Conservation (phyloP, 2,797 vertebrate species). For the Ambastaia sidthimunki region DNA sequence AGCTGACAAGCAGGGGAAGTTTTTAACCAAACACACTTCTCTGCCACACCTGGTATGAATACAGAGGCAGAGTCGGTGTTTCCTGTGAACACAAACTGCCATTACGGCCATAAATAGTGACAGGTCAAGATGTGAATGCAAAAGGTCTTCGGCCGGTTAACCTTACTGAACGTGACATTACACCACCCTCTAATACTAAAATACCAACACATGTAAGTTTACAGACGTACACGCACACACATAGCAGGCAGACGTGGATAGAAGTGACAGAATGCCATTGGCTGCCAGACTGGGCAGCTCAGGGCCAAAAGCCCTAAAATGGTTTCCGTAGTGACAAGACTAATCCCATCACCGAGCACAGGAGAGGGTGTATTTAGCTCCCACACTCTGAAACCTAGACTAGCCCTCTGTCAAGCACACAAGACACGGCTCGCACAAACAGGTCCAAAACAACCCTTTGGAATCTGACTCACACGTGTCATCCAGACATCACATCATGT, state of each 20-base stretch:
- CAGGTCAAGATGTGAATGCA: slow-evolving; percentile 67
- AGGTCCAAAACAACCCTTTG: slow-evolving; percentile 18
- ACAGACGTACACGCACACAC: slow-evolving; percentile 61
- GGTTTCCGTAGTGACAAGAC: slow-evolving; percentile 79
- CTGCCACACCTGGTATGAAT: slow-evolving; percentile 73
- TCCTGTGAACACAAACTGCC: slow-evolving; percentile 77
- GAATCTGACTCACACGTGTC: slow-evolving; percentile 9
- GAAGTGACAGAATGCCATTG: slow-evolving; percentile 73
- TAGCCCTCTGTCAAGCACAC: not conserved
- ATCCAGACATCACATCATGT: slow-evolving; percentile 33
- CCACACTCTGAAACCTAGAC: slow-evolving; percentile 8
- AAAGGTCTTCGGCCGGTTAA: slow-evolving; percentile 56
- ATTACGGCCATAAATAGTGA: slow-evolving; percentile 65
- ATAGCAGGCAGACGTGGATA: slow-evolving; percentile 52
- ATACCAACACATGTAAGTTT: slow-evolving; percentile 53
- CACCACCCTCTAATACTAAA: slow-evolving; percentile 44
- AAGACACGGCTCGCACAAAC: not conserved
- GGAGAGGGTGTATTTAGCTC: slow-evolving; percentile 61
- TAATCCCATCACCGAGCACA: slow-evolving; percentile 74
- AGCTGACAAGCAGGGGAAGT: slow-evolving; percentile 73
- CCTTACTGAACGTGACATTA: slow-evolving; percentile 54
- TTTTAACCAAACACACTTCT: slow-evolving; percentile 70
- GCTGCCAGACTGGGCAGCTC: slow-evolving; percentile 70
- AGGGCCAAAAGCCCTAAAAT: slow-evolving; percentile 76
- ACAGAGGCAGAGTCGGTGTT: slow-evolving; percentile 67